These are phyloP conservation scores for Rhimphoctona megacephalus DNA, from an alignment of 2,888 invertebrate species.

Conservation along the genomic window DNA sequence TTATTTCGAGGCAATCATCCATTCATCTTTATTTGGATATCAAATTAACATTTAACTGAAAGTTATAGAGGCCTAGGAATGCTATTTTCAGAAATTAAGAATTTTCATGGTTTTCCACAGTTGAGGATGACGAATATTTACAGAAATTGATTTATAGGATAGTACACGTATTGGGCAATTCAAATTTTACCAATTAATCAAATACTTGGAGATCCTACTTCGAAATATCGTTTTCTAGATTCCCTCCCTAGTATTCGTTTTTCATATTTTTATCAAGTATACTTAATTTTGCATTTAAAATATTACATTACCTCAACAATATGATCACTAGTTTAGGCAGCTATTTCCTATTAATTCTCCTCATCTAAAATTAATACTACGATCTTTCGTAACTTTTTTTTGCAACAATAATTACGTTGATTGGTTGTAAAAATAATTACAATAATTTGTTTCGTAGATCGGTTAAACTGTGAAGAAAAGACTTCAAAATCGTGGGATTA, in stretches of 20 bases:
- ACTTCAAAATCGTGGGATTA: not conserved
- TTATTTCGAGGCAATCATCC: not conserved
- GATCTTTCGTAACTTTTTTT: too few relatives aligned
- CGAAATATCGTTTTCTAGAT: not conserved
- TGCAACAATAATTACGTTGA: too few relatives aligned
- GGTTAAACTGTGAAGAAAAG: not conserved
- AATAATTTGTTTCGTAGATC: not conserved
- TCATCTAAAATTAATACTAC: too few relatives aligned
- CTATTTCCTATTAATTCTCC: too few relatives aligned
- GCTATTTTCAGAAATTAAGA: not conserved
- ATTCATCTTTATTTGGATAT: not conserved
- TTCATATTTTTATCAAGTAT: not conserved
- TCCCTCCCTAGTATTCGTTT: not conserved
- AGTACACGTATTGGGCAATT: not conserved
- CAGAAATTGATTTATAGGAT: not conserved
- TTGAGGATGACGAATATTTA: not conserved
- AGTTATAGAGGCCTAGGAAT: not conserved
- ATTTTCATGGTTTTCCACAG: not conserved
- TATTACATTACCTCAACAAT: too few relatives aligned
- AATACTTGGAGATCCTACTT: not conserved
- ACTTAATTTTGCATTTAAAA: not conserved
- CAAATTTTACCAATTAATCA: not conserved
- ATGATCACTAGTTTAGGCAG: too few relatives aligned
- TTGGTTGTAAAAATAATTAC: not conserved
- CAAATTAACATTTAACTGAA: not conserved